Evolutionary conservation across 2,797 vertebrate species (phyloP).

Genomic region (Gila robusta): DNA sequence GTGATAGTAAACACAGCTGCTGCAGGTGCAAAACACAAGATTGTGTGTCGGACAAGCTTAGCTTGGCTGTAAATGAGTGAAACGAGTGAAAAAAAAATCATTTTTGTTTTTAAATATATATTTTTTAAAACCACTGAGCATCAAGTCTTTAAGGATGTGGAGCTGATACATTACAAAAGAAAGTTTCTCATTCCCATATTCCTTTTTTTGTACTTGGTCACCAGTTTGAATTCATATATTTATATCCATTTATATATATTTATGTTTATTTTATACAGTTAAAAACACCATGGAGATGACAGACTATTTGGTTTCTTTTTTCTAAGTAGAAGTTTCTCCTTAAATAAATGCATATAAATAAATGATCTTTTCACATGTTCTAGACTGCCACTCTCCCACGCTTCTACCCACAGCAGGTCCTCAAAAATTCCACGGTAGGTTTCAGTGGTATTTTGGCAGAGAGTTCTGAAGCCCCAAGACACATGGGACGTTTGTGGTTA

Average conservation of each 20-base stretch:
- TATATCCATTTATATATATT: slow-evolving; percentile 81
- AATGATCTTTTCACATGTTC: slow-evolving; percentile 67
- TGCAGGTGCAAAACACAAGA: slow-evolving; percentile 42
- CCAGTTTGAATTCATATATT: slow-evolving; percentile 83
- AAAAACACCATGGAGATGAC: slow-evolving; percentile 84
- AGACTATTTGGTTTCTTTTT: slow-evolving; percentile 85
- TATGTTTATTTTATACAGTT: slow-evolving; percentile 85
- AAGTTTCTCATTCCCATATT: slow-evolving; percentile 75
- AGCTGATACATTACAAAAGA: slow-evolving; percentile 69
- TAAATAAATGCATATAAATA: slow-evolving; percentile 83
- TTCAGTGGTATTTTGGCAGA: slow-evolving; percentile 58
- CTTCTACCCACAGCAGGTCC: slow-evolving; percentile 64
- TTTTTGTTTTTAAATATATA: not conserved
- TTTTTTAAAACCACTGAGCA: slow-evolving; percentile 44
- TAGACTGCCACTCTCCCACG: slow-evolving; percentile 66
- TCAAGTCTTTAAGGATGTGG: slow-evolving; percentile 61
- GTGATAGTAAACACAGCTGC: slow-evolving; percentile 48
- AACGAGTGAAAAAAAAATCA: not conserved
- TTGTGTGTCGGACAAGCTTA: slow-evolving; percentile 37
- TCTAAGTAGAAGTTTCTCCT: slow-evolving; percentile 78
- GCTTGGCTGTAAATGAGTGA: slow-evolving; percentile 30
- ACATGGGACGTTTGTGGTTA: slow-evolving; percentile 57
- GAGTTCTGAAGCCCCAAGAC: slow-evolving; percentile 55
- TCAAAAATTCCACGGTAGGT: slow-evolving; percentile 48
- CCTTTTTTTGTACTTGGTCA: slow-evolving; percentile 76